Evolutionary conservation across 2,113 vertebrate genomes (phyloP).

Genomic region (Psephotus haematonotus): DNA sequence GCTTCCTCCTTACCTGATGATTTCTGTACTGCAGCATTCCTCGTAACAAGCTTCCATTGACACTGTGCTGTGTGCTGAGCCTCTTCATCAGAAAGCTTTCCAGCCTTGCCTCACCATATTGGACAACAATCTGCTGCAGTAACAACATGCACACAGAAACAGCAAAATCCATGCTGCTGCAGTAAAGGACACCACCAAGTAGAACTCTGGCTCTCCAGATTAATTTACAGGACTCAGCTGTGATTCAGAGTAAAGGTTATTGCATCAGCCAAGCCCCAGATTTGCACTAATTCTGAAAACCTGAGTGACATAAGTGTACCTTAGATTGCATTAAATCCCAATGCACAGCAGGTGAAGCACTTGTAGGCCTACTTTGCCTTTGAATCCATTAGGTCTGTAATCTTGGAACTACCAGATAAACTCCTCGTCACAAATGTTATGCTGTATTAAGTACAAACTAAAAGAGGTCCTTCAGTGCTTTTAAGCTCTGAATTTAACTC

Average conservation of each 20-base stretch:
- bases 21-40: neutral
- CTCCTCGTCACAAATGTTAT: neutral
- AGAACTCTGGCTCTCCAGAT: neutral
- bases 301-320: neutral
- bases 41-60: neutral
- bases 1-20: neutral
- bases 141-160: rapidly evolving
- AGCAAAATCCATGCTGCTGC: neutral
- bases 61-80: neutral
- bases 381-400: neutral
- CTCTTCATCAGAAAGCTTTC: neutral
- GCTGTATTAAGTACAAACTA: neutral
- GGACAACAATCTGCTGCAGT: neutral
- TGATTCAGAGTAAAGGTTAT: neutral
- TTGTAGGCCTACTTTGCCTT: neutral
- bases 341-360: neutral
- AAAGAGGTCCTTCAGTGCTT: slow-evolving; percentile 13
- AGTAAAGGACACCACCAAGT: rapidly evolving
- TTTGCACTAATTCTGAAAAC: neutral
- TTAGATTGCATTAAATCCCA: neutral
- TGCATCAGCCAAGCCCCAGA: neutral
- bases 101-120: neutral
- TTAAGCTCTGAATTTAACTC: neutral
- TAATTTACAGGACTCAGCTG: neutral
- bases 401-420: slow-evolving; percentile 20